Evolutionary conservation across 92 coral and sea anemone genomes (phyloP).

Genomic region (Palythoa caribaeorum): DNA sequence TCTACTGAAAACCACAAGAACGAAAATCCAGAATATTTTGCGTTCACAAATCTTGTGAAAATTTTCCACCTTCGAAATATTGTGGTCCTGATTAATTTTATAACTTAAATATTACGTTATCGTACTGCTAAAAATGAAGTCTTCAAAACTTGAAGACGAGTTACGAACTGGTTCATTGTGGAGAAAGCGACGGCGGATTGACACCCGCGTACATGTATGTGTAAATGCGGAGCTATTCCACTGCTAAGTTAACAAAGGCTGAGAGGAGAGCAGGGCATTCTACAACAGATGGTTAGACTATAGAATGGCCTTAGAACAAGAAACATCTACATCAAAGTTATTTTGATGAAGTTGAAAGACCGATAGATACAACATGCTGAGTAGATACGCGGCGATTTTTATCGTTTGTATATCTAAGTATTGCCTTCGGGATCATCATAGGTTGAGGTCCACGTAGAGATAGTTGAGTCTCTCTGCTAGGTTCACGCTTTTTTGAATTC

Average conservation of each 20-base stretch:
- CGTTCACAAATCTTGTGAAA: too few relatives aligned
- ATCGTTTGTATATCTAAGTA: constrained; percentile 77
- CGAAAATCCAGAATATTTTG: too few relatives aligned
- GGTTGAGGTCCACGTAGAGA: constrained; percentile 54
- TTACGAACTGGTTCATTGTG: too few relatives aligned
- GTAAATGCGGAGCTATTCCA: background rate
- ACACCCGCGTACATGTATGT: too few relatives aligned
- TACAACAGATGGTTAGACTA: too few relatives aligned
- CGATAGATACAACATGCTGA: constrained; percentile 76
- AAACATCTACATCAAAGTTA: background rate
- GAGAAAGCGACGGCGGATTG: too few relatives aligned
- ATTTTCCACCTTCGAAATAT: too few relatives aligned
- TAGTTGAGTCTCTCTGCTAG: constrained; percentile 30
- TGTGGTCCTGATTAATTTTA: too few relatives aligned
- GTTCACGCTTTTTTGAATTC: constrained; percentile 51
- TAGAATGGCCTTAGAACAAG: background rate
- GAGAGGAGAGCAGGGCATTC: background rate
- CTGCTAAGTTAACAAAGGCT: background rate
- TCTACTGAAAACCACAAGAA: too few relatives aligned
- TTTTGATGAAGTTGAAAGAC: constrained; percentile 53
- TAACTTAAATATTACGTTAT: too few relatives aligned
- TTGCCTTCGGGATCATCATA: constrained; percentile 85
- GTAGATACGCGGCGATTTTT: constrained; percentile 47
- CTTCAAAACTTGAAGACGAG: too few relatives aligned
- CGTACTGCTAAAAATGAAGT: too few relatives aligned